These are phyloP conservation scores for Clitarchus hookeri DNA, from an alignment of 2,888 invertebrate genomes.

Conservation along the genomic window DNA sequence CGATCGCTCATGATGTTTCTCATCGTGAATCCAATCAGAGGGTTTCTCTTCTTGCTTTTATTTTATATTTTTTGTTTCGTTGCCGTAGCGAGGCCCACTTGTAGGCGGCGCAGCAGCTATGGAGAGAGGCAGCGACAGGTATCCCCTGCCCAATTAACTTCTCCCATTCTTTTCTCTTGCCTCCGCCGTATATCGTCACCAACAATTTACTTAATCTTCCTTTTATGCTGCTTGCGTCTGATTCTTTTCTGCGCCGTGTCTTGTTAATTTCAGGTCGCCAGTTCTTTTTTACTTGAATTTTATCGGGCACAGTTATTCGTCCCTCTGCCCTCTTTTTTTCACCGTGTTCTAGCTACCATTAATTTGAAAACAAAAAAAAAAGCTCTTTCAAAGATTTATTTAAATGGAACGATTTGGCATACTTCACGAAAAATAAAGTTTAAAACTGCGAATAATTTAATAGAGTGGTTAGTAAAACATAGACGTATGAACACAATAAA, in stretches of 20 bases:
- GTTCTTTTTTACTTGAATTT: neutral
- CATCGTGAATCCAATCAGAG: slow-evolving; percentile 7
- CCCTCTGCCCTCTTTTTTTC: neutral
- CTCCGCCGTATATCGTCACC: neutral
- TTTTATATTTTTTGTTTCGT: neutral
- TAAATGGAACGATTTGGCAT: too few relatives aligned
- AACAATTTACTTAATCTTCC: neutral
- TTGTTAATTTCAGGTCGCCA: too few relatives aligned
- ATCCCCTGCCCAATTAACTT: neutral
- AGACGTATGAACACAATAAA: too few relatives aligned
- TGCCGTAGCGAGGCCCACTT: neutral
- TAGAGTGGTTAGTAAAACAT: too few relatives aligned
- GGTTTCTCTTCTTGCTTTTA: neutral
- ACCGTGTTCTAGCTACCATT: neutral
- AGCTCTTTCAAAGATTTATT: too few relatives aligned
- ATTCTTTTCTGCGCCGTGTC: too few relatives aligned
- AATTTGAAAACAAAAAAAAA: neutral
- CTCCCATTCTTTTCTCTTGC: neutral
- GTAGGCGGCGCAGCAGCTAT: neutral
- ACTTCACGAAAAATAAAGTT: too few relatives aligned
- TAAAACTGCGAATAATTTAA: too few relatives aligned
- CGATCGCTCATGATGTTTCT: neutral
- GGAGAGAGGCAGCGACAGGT: neutral
- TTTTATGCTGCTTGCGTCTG: neutral
- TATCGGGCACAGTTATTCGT: neutral